Percentiles rank a stretch among this genome's conserved stretches.
Evolutionary conservation across 2,888 invertebrate genomes (phyloP).

Genomic region (Augochlorella aurata): DNA sequence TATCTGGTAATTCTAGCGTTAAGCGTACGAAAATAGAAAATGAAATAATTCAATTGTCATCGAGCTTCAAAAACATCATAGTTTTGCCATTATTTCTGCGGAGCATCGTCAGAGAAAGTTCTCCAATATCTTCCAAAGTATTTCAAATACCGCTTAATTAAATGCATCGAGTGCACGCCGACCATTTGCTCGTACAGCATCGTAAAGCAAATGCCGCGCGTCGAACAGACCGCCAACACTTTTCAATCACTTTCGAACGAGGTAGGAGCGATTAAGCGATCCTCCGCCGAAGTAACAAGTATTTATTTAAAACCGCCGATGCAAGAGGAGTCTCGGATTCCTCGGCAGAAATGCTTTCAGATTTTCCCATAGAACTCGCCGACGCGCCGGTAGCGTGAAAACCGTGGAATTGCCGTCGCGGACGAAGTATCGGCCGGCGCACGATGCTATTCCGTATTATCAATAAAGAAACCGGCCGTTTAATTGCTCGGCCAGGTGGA

Average conservation of each 20-base stretch:
- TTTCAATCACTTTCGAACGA: neutral
- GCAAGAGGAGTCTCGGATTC: neutral
- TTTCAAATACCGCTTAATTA: neutral
- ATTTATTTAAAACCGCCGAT: neutral
- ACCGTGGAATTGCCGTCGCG: neutral
- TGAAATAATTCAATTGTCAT: too few species aligned
- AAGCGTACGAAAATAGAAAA: too few species aligned
- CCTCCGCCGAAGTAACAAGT: neutral
- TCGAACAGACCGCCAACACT: neutral
- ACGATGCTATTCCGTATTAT: neutral
- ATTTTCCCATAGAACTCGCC: neutral
- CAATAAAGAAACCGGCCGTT: conserved; percentile 2
- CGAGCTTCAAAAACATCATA: too few species aligned
- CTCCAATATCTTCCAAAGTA: neutral
- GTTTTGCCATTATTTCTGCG: too few species aligned
- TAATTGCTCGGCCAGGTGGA: neutral
- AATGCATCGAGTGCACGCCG: neutral
- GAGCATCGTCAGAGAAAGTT: too few species aligned
- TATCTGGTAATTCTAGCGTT: too few species aligned
- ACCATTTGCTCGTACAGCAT: neutral
- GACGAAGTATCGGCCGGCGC: neutral
- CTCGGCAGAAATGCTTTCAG: neutral
- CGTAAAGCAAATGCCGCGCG: neutral
- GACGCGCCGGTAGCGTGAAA: neutral
- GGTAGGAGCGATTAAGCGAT: neutral